These are phyloP conservation scores for Neosalanx taihuensis DNA, from an alignment of 2,797 vertebrate species.

Conservation along the genomic window DNA sequence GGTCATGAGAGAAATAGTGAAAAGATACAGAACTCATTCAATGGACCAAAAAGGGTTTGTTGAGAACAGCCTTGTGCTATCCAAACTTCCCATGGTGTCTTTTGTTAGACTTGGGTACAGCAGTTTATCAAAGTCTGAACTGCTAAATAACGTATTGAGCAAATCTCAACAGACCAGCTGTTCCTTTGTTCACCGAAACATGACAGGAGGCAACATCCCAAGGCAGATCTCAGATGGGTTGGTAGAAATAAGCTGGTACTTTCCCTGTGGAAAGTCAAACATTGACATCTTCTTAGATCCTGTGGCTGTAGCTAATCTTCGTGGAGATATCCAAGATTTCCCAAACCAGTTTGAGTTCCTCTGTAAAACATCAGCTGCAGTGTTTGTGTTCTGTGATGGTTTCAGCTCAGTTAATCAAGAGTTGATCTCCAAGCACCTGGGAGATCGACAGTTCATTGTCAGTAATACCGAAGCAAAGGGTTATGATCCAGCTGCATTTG, in stretches of 20 bases:
- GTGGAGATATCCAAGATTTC: constrained; percentile 9
- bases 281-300: constrained; percentile 60
- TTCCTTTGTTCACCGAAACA: constrained; percentile 60
- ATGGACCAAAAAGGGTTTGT: constrained; percentile 42
- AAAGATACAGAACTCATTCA: constrained; percentile 61
- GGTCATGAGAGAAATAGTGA: constrained; percentile 63
- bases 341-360: not conserved
- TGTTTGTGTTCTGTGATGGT: not conserved
- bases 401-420: not conserved
- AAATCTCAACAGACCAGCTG: constrained; percentile 44
- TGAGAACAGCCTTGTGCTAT: constrained; percentile 54
- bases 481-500: too few species aligned
- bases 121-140: too few species aligned
- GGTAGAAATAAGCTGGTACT: constrained; percentile 64
- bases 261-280: constrained; percentile 51
- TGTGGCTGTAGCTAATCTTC: constrained; percentile 49
- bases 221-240: constrained; percentile 50
- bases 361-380: not conserved
- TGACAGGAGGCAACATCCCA: constrained; percentile 44
- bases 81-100: constrained; percentile 60
- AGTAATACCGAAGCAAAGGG: too few species aligned
- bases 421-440: too few species aligned
- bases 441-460: too few species aligned
- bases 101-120: too few species aligned
- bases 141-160: too few species aligned